A percentile compares a stretch with the other conserved stretches of the same genome.
Conservation (phyloP, 64 coral and sea anemone genomes). For the Orbicella faveolata region DNA sequence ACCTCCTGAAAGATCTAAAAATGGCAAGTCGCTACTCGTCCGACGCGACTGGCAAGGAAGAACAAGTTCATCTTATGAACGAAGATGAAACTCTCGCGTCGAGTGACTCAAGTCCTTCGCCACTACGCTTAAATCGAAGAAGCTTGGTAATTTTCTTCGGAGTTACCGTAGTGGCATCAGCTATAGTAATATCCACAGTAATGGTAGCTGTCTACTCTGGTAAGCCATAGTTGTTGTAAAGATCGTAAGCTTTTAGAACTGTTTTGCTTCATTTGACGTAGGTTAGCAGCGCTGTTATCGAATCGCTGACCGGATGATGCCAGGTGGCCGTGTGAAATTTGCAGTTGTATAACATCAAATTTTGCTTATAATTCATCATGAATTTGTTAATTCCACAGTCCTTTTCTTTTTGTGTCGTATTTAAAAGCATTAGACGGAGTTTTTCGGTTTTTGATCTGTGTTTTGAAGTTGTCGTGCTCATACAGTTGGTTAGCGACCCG, state of each 20-base stretch:
- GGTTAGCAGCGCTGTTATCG: neutral
- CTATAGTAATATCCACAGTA: constrained; percentile 51
- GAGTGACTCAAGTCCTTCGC: neutral
- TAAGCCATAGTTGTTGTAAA: constrained; percentile 20
- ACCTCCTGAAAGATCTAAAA: neutral
- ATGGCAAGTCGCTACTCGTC: constrained; percentile 7
- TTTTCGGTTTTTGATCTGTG: neutral
- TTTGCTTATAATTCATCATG: neutral
- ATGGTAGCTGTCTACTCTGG: constrained; percentile 64
- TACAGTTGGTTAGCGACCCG: neutral
- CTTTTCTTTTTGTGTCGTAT: neutral
- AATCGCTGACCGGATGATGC: neutral
- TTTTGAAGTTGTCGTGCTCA: neutral
- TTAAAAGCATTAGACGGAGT: too few species aligned
- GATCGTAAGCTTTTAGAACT: neutral
- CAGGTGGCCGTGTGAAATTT: neutral
- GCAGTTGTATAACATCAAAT: neutral
- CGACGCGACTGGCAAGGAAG: neutral
- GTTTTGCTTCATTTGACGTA: neutral
- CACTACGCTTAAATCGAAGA: constrained; percentile 17
- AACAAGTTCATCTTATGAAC: constrained; percentile 2
- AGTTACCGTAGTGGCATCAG: constrained; percentile 47
- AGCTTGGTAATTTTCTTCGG: constrained; percentile 67
- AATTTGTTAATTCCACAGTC: neutral
- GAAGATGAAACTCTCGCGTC: neutral